Evolutionary conservation across 2,888 invertebrate genomes (phyloP).

Genomic region (Stenurella melanura): DNA sequence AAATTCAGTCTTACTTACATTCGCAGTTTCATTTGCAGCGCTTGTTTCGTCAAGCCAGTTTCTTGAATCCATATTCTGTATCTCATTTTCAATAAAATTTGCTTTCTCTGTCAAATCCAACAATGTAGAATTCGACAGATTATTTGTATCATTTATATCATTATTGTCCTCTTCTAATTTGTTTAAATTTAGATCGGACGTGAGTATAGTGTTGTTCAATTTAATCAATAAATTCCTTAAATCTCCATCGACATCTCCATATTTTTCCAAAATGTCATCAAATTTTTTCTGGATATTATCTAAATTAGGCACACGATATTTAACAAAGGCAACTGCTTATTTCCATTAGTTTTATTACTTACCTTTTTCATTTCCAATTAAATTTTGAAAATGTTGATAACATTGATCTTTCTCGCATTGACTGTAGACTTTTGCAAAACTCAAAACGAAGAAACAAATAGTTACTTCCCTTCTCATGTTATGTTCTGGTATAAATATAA

Average conservation of each 20-base stretch:
- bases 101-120: slow-evolving; percentile 10
- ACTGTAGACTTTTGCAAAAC: slow-evolving; percentile 9
- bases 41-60: slow-evolving; percentile 8
- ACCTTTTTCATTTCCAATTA: slow-evolving; percentile 24
- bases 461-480: background rate
- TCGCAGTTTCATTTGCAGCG: slow-evolving; percentile 31
- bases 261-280: slow-evolving; percentile 42
- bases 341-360: background rate
- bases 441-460: slow-evolving; percentile 1
- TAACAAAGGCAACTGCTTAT: background rate
- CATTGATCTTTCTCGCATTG: slow-evolving; percentile 29
- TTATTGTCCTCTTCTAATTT: slow-evolving; percentile 23
- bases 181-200: slow-evolving; percentile 17
- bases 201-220: slow-evolving; percentile 18
- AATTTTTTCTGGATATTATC: slow-evolving; percentile 31
- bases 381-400: slow-evolving; percentile 21
- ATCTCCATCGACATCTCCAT: slow-evolving; percentile 37
- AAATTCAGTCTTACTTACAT: slow-evolving; percentile 22
- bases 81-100: slow-evolving; percentile 6
- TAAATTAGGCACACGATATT: background rate
- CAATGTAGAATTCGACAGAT: slow-evolving; percentile 21
- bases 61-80: background rate
- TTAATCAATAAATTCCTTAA: slow-evolving; percentile 33
- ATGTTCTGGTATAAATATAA: background rate
- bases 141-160: slow-evolving; percentile 11